Evolutionary conservation across 2,888 invertebrate species (phyloP), one percentile per base, ranked within the genome.

Genomic region (Lamproptera curius): DNA sequence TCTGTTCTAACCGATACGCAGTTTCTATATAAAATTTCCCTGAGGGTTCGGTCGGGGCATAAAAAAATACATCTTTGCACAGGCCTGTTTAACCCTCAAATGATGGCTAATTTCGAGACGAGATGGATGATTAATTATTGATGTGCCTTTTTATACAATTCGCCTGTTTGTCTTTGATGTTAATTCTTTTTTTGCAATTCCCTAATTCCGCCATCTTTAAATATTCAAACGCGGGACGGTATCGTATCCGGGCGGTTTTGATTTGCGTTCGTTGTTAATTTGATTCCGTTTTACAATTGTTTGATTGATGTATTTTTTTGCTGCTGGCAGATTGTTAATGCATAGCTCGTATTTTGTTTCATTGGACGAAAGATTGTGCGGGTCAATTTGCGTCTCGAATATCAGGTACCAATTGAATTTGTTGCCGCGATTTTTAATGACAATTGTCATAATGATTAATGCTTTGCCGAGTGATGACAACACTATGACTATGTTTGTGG

Each of bases 21-120:
- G 73, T 76, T 75, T 69, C 76, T 79, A 82, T 76, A 84, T 76
- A 83, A 82, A 84, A 85, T 82, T 84, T 84, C 83, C 84, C 85
- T 72, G 61, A 76, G 84, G 84, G 77, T 76, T 70, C 54, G n/a
- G 64, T 66, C 57, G 60, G 58, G 57, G 58, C 57, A 59, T 67
- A 60, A 68, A 72, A 74, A 73, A 78, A 75, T 67, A n/a, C n/a
- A 64, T 67, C 72, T 76, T 77, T 71, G 57, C 70, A 66, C 70
- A 71, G 67, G 65, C 65, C 69, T 72, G 72, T 78, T 80, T 75
- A 80, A 81, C 82, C 78, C 75, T 67, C 76, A 76, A 83, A 78
- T 71, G 78, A 73, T 73, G 76, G 79, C 79, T 82, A 83, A 85
- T 85, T 83, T 76, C 66, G 62, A 74, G 73, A 76, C 70, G 71